These are phyloP conservation scores for Andrena flavipes DNA, from an alignment of 2,888 invertebrate species.

Conservation along the genomic window DNA sequence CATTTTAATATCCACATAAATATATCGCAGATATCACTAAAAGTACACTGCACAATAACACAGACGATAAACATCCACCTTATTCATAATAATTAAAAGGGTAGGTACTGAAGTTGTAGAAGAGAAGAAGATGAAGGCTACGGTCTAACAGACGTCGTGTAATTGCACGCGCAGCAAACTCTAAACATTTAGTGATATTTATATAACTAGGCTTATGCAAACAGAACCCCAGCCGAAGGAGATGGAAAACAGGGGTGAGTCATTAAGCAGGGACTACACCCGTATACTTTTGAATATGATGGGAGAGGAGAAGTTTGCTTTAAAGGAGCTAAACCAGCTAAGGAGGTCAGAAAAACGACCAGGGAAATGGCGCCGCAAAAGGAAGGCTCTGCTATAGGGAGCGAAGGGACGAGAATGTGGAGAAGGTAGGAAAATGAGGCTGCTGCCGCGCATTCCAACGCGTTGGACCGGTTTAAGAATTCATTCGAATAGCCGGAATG, in stretches of 20 bases:
- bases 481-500: slow-evolving; percentile 60
- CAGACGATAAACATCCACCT: too few species aligned
- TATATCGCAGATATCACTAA: too few species aligned
- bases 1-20: too few species aligned
- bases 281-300: slow-evolving; percentile 43
- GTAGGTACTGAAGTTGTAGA: not conserved
- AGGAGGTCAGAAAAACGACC: slow-evolving; percentile 43
- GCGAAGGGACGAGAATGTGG: not conserved
- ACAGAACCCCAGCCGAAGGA: not conserved
- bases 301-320: slow-evolving; percentile 47
- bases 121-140: not conserved
- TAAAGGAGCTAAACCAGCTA: slow-evolving; percentile 44
- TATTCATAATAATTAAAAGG: not conserved
- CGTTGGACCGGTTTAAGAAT: slow-evolving; percentile 64
- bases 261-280: slow-evolving; percentile 52
- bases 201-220: not conserved
- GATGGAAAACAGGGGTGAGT: slow-evolving; percentile 13
- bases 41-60: too few species aligned
- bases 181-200: not conserved
- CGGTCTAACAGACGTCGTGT: not conserved
- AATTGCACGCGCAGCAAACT: not conserved
- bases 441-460: slow-evolving; percentile 51
- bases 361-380: slow-evolving; percentile 16
- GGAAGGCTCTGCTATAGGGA: slow-evolving; percentile 11
- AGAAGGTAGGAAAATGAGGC: slow-evolving; percentile 44